phyloP scores from a whole-genome alignment of 2,888 invertebrate species.

The Tenthredo scrophulariae region DNA sequence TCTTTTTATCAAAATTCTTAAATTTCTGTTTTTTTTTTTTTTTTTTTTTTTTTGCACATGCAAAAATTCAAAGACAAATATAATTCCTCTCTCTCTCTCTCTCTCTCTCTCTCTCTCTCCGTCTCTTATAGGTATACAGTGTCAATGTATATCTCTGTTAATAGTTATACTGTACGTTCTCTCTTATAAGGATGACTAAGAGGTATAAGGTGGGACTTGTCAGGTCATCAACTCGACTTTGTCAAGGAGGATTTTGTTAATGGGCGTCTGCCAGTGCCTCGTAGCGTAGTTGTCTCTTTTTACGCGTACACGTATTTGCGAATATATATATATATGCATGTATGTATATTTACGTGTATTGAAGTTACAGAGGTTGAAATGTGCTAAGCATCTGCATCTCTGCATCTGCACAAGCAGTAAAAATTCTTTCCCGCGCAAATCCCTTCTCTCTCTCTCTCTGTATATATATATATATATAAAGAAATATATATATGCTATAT shows the following conservation, averaged over 20 bases:
- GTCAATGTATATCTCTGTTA: background rate
- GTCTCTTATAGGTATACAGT: too few species aligned
- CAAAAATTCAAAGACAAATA: background rate
- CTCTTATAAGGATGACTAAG: background rate
- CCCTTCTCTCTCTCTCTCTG: background rate
- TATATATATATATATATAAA: background rate
- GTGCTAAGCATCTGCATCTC: background rate
- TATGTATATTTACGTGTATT: too few species aligned
- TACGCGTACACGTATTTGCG: background rate
- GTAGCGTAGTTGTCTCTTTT: background rate
- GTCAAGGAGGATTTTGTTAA: constrained; percentile 51
- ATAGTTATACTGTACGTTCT: background rate
- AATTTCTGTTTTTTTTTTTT: too few species aligned
- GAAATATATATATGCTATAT: background rate
- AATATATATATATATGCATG: background rate
- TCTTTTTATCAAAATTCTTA: too few species aligned
- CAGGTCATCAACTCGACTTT: constrained; percentile 50
- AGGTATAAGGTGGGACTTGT: constrained; percentile 19
- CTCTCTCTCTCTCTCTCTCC: too few species aligned
- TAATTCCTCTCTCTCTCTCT: too few species aligned
- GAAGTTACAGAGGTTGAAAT: background rate
- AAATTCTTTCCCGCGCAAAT: constrained; percentile 15
- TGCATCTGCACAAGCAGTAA: background rate
- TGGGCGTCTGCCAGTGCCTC: constrained; percentile 34
- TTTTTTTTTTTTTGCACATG: background rate